phyloP scores from a whole-genome alignment of 2,797 vertebrate genomes.

The Enteromius radiatus region DNA sequence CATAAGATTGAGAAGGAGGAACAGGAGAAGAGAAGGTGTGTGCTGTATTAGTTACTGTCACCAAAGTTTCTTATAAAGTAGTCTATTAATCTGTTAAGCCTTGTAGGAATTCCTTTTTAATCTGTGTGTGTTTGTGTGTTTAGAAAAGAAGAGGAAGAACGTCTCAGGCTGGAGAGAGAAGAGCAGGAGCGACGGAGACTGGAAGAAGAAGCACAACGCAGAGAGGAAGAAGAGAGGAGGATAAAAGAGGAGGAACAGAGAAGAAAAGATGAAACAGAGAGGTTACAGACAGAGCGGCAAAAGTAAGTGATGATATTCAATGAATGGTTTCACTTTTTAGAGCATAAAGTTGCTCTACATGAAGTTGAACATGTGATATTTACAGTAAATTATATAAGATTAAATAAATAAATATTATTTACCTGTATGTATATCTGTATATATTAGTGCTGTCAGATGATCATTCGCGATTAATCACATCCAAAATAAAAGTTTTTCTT shows the following conservation, averaged over 20 bases:
- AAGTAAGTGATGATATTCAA: conserved; percentile 81
- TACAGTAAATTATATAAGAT: neutral
- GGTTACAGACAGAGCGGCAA: conserved; percentile 89
- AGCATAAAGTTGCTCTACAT: neutral
- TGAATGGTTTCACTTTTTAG: neutral
- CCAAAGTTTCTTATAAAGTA: neutral
- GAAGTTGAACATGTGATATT: neutral
- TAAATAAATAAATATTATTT: neutral
- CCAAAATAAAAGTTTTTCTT: too few relatives aligned
- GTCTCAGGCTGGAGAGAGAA: conserved; percentile 83
- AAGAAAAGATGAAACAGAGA: conserved; percentile 86
- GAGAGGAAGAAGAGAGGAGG: conserved; percentile 86
- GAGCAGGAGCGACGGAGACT: conserved; percentile 85
- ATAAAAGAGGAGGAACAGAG: conserved; percentile 91
- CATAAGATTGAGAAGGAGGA: conserved; percentile 98
- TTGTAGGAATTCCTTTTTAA: neutral
- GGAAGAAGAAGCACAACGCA: conserved; percentile 84
- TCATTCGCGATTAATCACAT: too few relatives aligned
- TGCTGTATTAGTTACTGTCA: neutral
- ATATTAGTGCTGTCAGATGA: too few relatives aligned
- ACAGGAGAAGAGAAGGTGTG: conserved; percentile 93
- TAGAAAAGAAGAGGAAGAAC: conserved; percentile 90
- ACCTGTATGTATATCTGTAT: too few relatives aligned
- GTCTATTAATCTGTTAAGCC: neutral
- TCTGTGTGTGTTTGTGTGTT: neutral